A percentile compares a stretch with the other conserved stretches of the same genome.
Evolutionary conservation across 2,888 invertebrate genomes (phyloP).

Genomic region (Synanthedon formicaeformis): DNA sequence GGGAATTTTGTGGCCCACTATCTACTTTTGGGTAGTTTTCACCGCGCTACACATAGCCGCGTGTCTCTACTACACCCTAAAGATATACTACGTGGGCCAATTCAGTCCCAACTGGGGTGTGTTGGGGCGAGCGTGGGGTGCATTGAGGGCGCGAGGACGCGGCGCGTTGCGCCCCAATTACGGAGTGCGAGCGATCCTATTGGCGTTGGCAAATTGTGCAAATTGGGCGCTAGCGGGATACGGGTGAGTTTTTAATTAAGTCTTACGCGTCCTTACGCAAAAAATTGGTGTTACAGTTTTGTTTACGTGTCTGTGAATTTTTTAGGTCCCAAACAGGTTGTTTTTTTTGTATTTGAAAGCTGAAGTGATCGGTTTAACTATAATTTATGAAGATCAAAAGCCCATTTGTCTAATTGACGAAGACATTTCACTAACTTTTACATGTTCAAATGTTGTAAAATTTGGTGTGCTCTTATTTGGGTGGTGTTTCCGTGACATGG

Average conservation of each 20-base stretch:
- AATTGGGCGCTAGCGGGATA: conserved; percentile 76
- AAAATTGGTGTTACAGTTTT: too few species aligned
- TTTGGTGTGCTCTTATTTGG: too few species aligned
- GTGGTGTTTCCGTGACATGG: too few species aligned
- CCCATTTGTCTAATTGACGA: too few species aligned
- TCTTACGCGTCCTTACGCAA: too few species aligned
- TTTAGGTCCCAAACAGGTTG: too few species aligned
- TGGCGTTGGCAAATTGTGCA: conserved; percentile 72
- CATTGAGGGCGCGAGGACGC: conserved; percentile 12
- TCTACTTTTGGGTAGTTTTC: conserved; percentile 79
- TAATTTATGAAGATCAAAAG: too few species aligned
- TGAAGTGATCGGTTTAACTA: too few species aligned
- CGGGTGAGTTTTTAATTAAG: conserved; percentile 43
- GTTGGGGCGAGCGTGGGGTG: conserved; percentile 10
- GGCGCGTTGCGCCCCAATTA: conserved; percentile 29
- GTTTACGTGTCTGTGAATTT: too few species aligned
- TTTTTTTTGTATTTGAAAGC: too few species aligned
- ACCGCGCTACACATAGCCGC: conserved; percentile 75
- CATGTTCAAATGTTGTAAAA: too few species aligned
- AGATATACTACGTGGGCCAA: conserved; percentile 82
- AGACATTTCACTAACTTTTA: too few species aligned
- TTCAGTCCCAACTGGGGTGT: conserved; percentile 48
- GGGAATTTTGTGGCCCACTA: conserved; percentile 75
- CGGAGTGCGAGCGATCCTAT: conserved; percentile 64
- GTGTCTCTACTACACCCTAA: conserved; percentile 75